A percentile compares a stretch with the other conserved stretches of the same genome.
phyloP scores from a whole-genome alignment of 2,113 vertebrate genomes.

The Vidua chalybeata region DNA sequence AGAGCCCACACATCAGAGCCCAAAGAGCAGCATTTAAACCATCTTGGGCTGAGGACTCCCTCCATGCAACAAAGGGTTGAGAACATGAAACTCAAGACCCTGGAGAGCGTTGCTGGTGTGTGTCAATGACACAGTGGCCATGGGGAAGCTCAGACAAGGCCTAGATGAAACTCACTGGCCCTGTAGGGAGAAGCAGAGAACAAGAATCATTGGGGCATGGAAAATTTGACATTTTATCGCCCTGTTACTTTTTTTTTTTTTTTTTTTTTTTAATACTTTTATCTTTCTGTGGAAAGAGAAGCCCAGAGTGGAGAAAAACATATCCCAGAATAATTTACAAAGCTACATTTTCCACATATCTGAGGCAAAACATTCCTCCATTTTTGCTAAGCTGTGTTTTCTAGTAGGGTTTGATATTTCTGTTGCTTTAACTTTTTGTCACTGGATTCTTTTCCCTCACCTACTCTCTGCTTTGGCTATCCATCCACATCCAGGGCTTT shows the following conservation, averaged over 20 bases:
- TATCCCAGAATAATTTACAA: not conserved
- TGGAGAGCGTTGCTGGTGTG: not conserved
- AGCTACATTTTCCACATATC: slow-evolving; percentile 30
- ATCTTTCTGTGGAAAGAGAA: slow-evolving; percentile 39
- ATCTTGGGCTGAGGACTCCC: not conserved
- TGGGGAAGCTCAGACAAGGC: not conserved
- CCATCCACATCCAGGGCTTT: not conserved
- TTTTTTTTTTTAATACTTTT: not conserved
- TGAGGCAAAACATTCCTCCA: not conserved
- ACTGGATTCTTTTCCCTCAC: not conserved
- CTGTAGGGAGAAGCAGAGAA: not conserved
- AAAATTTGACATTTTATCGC: not conserved
- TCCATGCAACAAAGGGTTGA: not conserved
- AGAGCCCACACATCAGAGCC: not conserved
- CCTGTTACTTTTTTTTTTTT: fast-evolving
- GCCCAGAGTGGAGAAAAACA: not conserved
- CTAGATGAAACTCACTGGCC: not conserved
- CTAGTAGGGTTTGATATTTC: not conserved
- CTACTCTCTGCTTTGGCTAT: not conserved
- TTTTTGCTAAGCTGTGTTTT: not conserved
- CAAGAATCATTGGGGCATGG: not conserved
- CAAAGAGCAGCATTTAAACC: not conserved
- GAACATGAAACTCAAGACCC: not conserved
- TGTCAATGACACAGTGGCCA: not conserved
- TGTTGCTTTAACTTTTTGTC: not conserved